Base-by-base conservation (phyloP, 2,797 vertebrate genomes). In the Enteromius trimaculatus region DNA sequence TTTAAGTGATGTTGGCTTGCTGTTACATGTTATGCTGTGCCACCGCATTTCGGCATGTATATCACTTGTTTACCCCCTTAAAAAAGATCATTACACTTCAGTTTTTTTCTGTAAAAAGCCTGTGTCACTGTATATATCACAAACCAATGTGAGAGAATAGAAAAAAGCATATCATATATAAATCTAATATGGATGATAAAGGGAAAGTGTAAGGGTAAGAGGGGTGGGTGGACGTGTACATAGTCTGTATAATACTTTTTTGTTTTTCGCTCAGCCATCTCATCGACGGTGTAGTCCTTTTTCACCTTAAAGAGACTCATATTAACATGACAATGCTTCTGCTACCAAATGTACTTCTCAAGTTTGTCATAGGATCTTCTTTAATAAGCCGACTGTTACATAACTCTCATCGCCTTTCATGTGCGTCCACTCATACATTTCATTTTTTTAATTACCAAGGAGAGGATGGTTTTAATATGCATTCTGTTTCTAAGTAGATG, bases 401-500 rank as follows among this genome's bases (percentile, higher is more conserved):
- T 92, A 90, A 92, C 83, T 90, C 79, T 90, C 90, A 86, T 88
- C 89, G 91, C 80, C 86, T 90, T 92, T 92, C 91, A 93, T 92
- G 92, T 92, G 90, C 89, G 91, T 91, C 94, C 92, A 93, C 89
- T 90, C 92, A 93, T 58, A 89, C 91, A 91, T 92, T 69, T 88
- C 91, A 90, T 91, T 81, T 94, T 93, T 94, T 93, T 92, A 94
- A 93, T 90, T 93, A 82, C 87, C 86, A 87, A 93, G 90, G 91
- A 93, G 90, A 94, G 86, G 93, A 95, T 95, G 94, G 95, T 95
- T 96, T 96, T 93, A 95, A 93, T 94, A 94, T 95, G 93, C 94
- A 94, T 96, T 96, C 91, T 96, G 94, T 96, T 96, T 97, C 94
- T 96, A 96, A 94, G 94, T 96, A 96, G 95, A 93, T 89, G 66